Evolutionary conservation across 2,797 vertebrate species (phyloP).

Genomic region (Hemitrygon akajei): DNA sequence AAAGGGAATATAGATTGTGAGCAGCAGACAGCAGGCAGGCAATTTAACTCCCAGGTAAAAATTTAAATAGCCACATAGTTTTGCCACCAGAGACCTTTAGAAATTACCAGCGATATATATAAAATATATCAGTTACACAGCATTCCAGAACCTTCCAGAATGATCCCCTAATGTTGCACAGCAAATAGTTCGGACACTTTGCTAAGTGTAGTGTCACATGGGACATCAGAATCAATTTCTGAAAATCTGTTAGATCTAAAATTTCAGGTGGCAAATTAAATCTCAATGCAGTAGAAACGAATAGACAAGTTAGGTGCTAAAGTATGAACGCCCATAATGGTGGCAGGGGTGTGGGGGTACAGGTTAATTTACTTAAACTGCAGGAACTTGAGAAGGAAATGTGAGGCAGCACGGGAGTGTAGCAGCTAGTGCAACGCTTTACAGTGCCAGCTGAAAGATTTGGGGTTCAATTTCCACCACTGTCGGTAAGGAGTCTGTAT

Average conservation of each 20-base stretch:
- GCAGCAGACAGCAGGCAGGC: background rate
- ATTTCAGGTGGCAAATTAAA: background rate
- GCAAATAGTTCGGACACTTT: background rate
- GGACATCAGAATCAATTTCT: slow-evolving; percentile 4
- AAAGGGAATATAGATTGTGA: background rate
- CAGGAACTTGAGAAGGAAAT: background rate
- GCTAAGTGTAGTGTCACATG: background rate
- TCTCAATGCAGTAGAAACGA: background rate
- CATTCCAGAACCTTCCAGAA: background rate
- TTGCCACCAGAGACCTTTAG: background rate
- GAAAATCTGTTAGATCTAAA: slow-evolving; percentile 20
- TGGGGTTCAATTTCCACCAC: no score
- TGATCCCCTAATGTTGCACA: background rate
- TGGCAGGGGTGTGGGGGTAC: background rate
- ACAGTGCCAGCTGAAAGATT: no score
- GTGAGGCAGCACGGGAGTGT: no score
- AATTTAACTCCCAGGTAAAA: background rate
- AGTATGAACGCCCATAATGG: background rate
- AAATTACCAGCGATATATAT: background rate
- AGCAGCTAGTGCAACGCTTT: no score
- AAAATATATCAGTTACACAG: background rate
- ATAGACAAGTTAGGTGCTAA: background rate
- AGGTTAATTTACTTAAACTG: background rate
- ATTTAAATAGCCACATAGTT: background rate
- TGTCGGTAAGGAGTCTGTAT: no score